These are phyloP conservation scores for Plecotus auritus DNA, from an alignment of 2,113 vertebrate species.

Conservation along the genomic window DNA sequence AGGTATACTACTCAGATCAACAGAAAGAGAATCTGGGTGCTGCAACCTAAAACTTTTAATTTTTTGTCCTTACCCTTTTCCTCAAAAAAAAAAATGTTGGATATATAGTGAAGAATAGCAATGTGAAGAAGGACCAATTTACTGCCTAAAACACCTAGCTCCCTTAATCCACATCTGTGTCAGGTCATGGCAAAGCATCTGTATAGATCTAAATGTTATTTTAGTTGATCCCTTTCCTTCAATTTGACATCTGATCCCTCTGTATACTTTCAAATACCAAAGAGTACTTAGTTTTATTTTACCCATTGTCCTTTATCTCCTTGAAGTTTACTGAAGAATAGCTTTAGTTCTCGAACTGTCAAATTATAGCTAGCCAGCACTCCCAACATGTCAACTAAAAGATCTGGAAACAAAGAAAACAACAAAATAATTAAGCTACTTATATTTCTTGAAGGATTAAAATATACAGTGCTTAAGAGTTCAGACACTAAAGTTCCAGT, in stretches of 20 bases:
- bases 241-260: background rate
- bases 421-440: conserved; percentile 20
- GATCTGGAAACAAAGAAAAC: conserved; percentile 83
- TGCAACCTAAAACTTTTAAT: background rate
- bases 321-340: conserved; percentile 98
- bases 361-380: conserved; percentile 97
- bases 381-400: conserved; percentile 97
- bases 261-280: background rate
- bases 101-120: background rate
- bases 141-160: background rate
- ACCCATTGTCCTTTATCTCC: conserved; percentile 97
- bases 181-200: background rate
- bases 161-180: background rate
- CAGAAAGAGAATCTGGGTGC: background rate
- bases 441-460: conserved; percentile 28
- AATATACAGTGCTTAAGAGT: background rate
- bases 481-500: background rate
- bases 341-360: conserved; percentile 96
- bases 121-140: background rate
- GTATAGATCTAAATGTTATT: background rate
- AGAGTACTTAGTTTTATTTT: conserved; percentile 71
- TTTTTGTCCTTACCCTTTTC: background rate
- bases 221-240: background rate
- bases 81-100: background rate
- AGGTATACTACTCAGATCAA: background rate